Evolutionary conservation across 2,797 vertebrate genomes (phyloP).

Genomic region (Pampus argenteus): DNA sequence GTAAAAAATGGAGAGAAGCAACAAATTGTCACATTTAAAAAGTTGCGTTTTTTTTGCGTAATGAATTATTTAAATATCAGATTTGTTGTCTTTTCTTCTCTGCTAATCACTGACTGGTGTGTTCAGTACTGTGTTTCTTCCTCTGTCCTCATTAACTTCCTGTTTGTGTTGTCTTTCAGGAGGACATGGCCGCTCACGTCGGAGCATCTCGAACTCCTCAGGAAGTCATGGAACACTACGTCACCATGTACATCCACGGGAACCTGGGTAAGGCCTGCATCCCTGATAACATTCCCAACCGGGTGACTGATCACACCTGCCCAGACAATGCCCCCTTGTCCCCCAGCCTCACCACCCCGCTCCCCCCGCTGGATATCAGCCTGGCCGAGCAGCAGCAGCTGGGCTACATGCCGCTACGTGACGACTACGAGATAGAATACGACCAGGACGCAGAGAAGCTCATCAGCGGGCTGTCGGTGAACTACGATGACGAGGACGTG

Average conservation of each 20-base stretch:
- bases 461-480: conserved; percentile 96
- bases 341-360: conserved; percentile 93
- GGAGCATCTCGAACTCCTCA: conserved; percentile 93
- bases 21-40: too few species aligned
- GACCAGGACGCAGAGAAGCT: conserved; percentile 97
- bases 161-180: conserved; percentile 78
- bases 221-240: conserved; percentile 99
- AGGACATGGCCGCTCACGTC: conserved; percentile 97
- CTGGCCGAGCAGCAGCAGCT: conserved; percentile 96
- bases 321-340: conserved; percentile 93
- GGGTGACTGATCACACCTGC: conserved; percentile 98
- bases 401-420: conserved; percentile 97
- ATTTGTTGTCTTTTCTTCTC: not conserved
- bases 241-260: conserved; percentile 98
- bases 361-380: conserved; percentile 92
- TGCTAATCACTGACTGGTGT: not conserved
- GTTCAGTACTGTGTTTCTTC: not conserved
- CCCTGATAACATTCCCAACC: conserved; percentile 96
- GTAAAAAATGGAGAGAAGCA: too few species aligned
- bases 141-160: not conserved
- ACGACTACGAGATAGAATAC: conserved; percentile 98
- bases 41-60: too few species aligned
- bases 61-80: too few species aligned
- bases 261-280: conserved; percentile 99
- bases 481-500: conserved; percentile 97